Base-by-base conservation (phyloP, 2,797 vertebrate genomes). In the Pseudomugil gertrudae region DNA sequence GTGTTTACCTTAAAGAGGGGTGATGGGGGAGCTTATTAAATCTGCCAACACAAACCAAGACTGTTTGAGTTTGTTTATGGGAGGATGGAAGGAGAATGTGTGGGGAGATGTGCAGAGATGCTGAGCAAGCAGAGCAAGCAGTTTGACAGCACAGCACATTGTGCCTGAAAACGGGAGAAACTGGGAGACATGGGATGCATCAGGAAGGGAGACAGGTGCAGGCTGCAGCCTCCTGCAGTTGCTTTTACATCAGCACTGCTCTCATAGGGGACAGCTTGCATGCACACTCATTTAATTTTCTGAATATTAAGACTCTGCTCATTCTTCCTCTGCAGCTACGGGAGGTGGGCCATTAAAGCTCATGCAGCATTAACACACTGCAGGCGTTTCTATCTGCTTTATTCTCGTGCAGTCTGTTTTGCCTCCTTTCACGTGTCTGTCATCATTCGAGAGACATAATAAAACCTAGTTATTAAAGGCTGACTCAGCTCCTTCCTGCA, bases 401-500 rank as follows among this genome's bases (percentile, higher is more conserved):
- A 73, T 82, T 83, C 70, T 63, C 66, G 6, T 50, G 66, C 45
- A 27, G 69, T 23, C 57, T 53, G 56, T 13, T 70, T 83, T 47
- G 27, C 55, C 81, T 52, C 53, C 70, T 1, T 76, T 74, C 67
- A 72, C 69, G 51, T 4, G 63, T 73, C 81, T 74, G 69, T 84
- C 66, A 75, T 80, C 69, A 17, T 84, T 76, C 75, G 60, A 55
- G 30, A 72, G 45, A 69, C 58, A 64, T 66, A 74, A 74, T 78
- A 79, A 84, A 84, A 79, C 73, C 74, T 51, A 61, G n/a, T 85
- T 84, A 80, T 84, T 81, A 83, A 80, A 74, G 72, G 33, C 68
- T 92, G 92, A 92, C 74, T 91, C 89, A 90, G 79, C 72, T 26
- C 51, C 69, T 80, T 77, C 84, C 87, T 82, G 77, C 62, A 91